Percentiles rank a stretch among this genome's conserved stretches.
Evolutionary conservation across 2,888 invertebrate genomes (phyloP).

Genomic region (Nudaria mundana): DNA sequence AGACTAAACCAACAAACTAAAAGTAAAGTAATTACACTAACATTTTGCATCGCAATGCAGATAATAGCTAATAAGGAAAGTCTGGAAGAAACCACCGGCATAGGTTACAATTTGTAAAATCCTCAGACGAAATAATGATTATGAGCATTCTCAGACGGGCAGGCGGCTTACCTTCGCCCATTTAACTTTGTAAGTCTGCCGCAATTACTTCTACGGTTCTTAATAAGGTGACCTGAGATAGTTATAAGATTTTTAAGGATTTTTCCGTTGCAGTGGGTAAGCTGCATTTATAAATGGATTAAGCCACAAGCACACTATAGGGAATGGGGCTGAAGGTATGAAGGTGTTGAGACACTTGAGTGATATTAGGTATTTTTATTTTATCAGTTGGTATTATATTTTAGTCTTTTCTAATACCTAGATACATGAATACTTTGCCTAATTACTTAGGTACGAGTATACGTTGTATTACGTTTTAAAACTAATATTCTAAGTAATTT

Average conservation of each 20-base stretch:
- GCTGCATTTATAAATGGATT: conserved; percentile 46
- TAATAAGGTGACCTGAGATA: conserved; percentile 64
- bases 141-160: conserved; percentile 56
- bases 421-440: too few species aligned
- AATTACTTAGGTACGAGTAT: too few species aligned
- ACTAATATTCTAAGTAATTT: too few species aligned
- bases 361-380: too few species aligned
- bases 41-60: conserved; percentile 22
- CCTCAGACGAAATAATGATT: conserved; percentile 79
- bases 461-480: too few species aligned
- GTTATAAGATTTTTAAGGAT: conserved; percentile 65
- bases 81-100: conserved; percentile 35
- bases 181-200: conserved; percentile 78
- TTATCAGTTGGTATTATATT: too few species aligned
- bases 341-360: too few species aligned
- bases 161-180: conserved; percentile 63
- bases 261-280: conserved; percentile 39
- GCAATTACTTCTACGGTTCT: conserved; percentile 68
- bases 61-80: conserved; percentile 36
- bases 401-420: too few species aligned
- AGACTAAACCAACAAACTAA: too few species aligned
- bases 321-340: too few species aligned
- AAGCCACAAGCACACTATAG: not conserved
- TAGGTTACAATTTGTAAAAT: conserved; percentile 70
- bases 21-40: conserved; percentile 16